Evolutionary conservation across 1,140 invertebrate genomes (phyloP), one percentile per base, ranked within the genome.

Genomic region (Spodoptera frugiperda): DNA sequence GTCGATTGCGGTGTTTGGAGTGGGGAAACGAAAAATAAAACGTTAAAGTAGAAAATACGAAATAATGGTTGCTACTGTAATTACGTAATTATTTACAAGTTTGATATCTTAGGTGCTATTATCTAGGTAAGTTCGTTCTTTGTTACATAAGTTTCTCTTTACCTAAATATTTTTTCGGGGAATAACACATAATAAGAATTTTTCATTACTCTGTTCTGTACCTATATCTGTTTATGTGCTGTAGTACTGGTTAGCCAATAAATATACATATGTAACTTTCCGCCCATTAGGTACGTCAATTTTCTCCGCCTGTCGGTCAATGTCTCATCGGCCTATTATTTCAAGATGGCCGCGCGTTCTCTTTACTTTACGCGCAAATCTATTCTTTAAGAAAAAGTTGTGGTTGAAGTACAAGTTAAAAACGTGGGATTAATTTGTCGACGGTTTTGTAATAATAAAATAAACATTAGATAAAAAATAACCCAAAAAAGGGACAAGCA

Each of bases 261-360:
- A 65, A 54, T 72, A 57, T 61, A 11, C 15, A 61, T 30, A 21
- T 4, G 39, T 48, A 61, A 10, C n/a, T 49, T 74, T 59, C 55
- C 54, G 55, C 71, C 54, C 10, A 53, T 33, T 33, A n/a, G n/a
- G n/a, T n/a, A 73, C 33, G 12, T 54, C 19, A 30, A 74, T 61
- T 74, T 61, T 48, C 44, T 46, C 25, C 54, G 70, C 17, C 46
- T 17, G 33, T 73, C 55, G 44, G 49, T 61, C 39, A 61, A 61
- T 49, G 55, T 48, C 17, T 61, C 48, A 57, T 19, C 49, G 49
- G 17, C 2, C 14, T 61, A 25, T 30, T 57, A 33, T 57, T 19
- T n/a, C 9, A 74, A 61, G 19, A 61, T 61, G 55, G 44, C 44
- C n/a, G 46, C 33, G 44, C 44, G 68, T 21, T 17, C 59, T 63